A percentile compares a stretch with the other conserved stretches of the same genome.
Evolutionary conservation across 1,140 invertebrate genomes (phyloP).

Genomic region (Camponotus pennsylvanicus): DNA sequence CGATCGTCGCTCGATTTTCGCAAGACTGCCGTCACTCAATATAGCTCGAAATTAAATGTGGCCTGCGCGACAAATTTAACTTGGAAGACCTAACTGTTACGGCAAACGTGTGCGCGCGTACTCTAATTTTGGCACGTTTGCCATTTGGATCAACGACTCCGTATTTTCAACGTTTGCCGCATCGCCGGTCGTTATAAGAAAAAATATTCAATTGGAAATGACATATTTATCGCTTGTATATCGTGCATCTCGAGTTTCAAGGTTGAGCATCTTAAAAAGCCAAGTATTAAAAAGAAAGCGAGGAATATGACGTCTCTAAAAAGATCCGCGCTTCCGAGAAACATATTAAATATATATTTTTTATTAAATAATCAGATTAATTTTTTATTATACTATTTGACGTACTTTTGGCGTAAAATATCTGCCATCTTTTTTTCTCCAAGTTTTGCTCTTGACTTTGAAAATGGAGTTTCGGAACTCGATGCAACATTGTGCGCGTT

Average conservation of each 20-base stretch:
- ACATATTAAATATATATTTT: neutral
- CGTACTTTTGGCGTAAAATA: neutral
- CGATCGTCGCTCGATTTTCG: neutral
- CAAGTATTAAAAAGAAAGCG: neutral
- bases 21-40: conserved; percentile 43
- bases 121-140: conserved; percentile 50
- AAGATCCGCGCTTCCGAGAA: neutral
- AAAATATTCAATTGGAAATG: conserved; percentile 5
- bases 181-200: neutral
- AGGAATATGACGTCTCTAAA: too few relatives aligned
- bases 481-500: neutral
- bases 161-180: conserved; percentile 8
- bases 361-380: neutral
- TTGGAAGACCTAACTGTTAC: conserved; percentile 49
- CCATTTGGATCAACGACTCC: conserved; percentile 60
- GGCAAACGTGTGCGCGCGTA: conserved; percentile 31
- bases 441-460: neutral
- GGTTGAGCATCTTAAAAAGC: neutral
- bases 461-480: conserved; percentile 29
- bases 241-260: neutral
- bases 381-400: neutral
- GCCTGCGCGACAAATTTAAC: conserved; percentile 53
- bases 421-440: neutral
- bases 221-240: conserved; percentile 18
- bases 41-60: conserved; percentile 49